phyloP scores from a whole-genome alignment of 2,113 vertebrate genomes.

The Ceyx margarethae region DNA sequence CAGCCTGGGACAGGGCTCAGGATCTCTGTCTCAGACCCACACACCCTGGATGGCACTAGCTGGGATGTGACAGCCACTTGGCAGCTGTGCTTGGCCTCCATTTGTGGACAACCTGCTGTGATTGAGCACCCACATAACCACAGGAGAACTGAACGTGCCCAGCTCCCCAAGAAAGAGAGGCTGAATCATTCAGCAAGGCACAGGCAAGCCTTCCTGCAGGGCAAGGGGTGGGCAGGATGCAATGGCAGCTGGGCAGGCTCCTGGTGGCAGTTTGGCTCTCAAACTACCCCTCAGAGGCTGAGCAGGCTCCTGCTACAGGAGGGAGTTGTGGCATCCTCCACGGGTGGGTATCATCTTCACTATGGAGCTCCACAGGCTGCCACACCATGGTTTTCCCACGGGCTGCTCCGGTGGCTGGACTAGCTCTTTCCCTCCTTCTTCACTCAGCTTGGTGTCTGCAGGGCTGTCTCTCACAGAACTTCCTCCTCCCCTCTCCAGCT shows the following conservation, averaged over 20 bases:
- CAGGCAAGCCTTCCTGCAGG: background rate
- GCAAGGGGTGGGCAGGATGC: background rate
- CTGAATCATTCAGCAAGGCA: background rate
- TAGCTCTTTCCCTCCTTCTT: background rate
- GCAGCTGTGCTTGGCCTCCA: background rate
- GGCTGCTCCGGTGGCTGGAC: background rate
- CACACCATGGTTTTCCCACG: rapidly evolving
- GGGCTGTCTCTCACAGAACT: background rate
- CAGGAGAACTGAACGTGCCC: background rate
- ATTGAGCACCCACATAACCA: rapidly evolving
- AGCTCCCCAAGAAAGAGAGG: background rate
- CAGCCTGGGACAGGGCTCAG: background rate
- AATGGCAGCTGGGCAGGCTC: background rate
- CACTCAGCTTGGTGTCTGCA: background rate
- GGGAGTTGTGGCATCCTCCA: background rate
- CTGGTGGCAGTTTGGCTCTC: background rate
- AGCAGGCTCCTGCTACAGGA: background rate
- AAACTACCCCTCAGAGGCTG: background rate
- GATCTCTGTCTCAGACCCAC: rapidly evolving
- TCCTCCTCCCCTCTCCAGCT: background rate
- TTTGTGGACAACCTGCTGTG: background rate
- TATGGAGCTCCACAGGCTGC: background rate
- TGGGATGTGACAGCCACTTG: background rate
- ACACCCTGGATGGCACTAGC: background rate
- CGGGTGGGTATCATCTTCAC: background rate